Base-by-base conservation (phyloP, 2,797 vertebrate species). In the Pachyuromys duprasi region DNA sequence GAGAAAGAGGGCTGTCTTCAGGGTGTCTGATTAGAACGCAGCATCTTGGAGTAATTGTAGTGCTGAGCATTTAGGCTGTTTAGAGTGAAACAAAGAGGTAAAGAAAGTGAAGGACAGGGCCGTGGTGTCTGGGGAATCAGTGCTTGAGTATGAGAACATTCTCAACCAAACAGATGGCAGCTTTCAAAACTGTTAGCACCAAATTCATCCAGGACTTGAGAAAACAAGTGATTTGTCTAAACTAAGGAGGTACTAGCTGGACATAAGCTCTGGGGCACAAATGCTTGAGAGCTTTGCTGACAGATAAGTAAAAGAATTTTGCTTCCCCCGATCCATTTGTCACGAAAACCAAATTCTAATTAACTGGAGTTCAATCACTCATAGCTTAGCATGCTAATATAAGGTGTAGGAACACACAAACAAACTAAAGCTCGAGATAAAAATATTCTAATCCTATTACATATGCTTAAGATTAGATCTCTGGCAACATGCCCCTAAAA, bases 131-230 rank as follows among this genome's bases (percentile, higher is more conserved):
- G 7, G 53, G 57, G 70, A 69, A 15, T 36, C 8, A 57, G 14
- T n/a, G 28, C 11, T 55, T 36, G 86, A 45, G 89, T 63, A 86
- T 8, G 28, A 2, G 2, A 88, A 67, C 80, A 53, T 94, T 69
- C 70, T 42, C 42, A 22, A 60, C 33, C 74, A 62, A 82, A 49
- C 24, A 92, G 87, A 81, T 24, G 70, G 79, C 74, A 89, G 86
- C 70, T 93, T 91, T 95, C 57, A 74, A 88, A 82, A 93, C 88
- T 74, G 42, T 69, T n/a, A 94, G 53, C 57, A 74, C 84, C 45
- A 15, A 72, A 70, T 79, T 63, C 55, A 69, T 4, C 74, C n/a
- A 65, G 62, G 28, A 28, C 24, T 57, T 53, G 53, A 9, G 33
- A 79, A 42, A 90, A 93, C 24, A 70, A 95, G 39, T 0, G 18